Percentiles rank a stretch among this genome's conserved stretches.
Evolutionary conservation across 2,888 invertebrate species (phyloP).

Genomic region (Euzophera pinguis): DNA sequence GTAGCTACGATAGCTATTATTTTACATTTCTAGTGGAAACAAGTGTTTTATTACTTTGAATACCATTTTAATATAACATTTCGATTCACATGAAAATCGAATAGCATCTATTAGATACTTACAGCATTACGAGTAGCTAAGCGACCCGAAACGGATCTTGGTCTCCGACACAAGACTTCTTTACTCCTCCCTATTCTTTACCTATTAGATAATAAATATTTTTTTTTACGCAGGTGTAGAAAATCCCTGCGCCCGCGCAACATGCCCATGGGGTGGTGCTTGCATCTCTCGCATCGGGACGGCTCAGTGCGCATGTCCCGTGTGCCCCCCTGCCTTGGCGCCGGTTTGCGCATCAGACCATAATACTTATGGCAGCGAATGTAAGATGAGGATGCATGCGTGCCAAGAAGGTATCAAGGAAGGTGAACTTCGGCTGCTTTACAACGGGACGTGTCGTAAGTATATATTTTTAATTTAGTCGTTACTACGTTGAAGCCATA

Average conservation of each 20-base stretch:
- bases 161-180: too few relatives aligned
- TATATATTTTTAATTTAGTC: too few relatives aligned
- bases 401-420: conserved; percentile 86
- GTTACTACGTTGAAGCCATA: too few relatives aligned
- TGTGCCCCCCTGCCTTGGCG: conserved; percentile 87
- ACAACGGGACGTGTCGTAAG: conserved; percentile 79
- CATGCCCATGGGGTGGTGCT: conserved; percentile 82
- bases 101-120: too few relatives aligned
- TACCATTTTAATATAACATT: too few relatives aligned
- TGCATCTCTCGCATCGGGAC: conserved; percentile 83
- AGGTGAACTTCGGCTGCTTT: conserved; percentile 81
- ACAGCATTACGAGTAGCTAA: too few relatives aligned
- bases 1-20: too few relatives aligned
- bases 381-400: conserved; percentile 89
- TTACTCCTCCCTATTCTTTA: too few relatives aligned
- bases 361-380: conserved; percentile 90
- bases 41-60: too few relatives aligned
- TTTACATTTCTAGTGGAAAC: too few relatives aligned
- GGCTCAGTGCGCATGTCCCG: conserved; percentile 84
- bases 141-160: too few relatives aligned
- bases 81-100: background rate
- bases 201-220: too few relatives aligned
- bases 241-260: conserved; percentile 79
- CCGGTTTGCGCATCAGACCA: conserved; percentile 88
- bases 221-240: conserved; percentile 63